These are phyloP conservation scores for Thymelicus acteon DNA, from an alignment of 2,888 invertebrate genomes.

Conservation along the genomic window DNA sequence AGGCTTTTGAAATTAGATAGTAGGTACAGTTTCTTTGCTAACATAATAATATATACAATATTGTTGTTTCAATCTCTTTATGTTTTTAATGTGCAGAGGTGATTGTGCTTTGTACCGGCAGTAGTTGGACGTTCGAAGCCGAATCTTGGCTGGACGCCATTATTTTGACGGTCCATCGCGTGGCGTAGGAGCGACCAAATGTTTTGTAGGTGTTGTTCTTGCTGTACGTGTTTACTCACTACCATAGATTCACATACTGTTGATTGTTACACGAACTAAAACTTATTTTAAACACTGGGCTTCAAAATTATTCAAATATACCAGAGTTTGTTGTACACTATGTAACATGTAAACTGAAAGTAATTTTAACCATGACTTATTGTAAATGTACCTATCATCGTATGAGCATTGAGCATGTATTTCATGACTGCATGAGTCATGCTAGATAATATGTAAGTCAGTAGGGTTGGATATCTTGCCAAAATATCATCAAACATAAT, in stretches of 20 bases:
- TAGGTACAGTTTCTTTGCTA: background rate
- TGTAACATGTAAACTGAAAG: background rate
- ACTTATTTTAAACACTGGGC: background rate
- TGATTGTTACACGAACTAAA: slow-evolving; percentile 43
- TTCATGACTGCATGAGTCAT: background rate
- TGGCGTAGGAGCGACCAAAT: slow-evolving; percentile 68
- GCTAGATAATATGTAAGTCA: slow-evolving; percentile 26
- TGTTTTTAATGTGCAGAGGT: slow-evolving; percentile 60
- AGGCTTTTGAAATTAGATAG: too few species aligned
- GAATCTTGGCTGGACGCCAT: slow-evolving; percentile 76
- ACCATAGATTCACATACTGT: slow-evolving; percentile 12
- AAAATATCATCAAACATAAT: slow-evolving; percentile 1
- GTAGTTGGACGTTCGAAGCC: slow-evolving; percentile 57
- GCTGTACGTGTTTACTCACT: slow-evolving; percentile 42
- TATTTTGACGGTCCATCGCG: slow-evolving; percentile 78
- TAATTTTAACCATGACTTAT: background rate
- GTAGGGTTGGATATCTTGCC: slow-evolving; percentile 15
- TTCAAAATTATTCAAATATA: background rate
- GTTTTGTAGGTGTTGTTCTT: slow-evolving; percentile 57
- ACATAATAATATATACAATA: background rate
- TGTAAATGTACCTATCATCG: slow-evolving; percentile 9
- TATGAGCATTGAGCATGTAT: slow-evolving; percentile 2
- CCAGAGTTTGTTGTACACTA: background rate
- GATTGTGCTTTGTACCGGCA: slow-evolving; percentile 72
- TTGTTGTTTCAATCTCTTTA: slow-evolving; percentile 38